Base-by-base conservation (phyloP, 2,113 vertebrate species). In the Esox niger region DNA sequence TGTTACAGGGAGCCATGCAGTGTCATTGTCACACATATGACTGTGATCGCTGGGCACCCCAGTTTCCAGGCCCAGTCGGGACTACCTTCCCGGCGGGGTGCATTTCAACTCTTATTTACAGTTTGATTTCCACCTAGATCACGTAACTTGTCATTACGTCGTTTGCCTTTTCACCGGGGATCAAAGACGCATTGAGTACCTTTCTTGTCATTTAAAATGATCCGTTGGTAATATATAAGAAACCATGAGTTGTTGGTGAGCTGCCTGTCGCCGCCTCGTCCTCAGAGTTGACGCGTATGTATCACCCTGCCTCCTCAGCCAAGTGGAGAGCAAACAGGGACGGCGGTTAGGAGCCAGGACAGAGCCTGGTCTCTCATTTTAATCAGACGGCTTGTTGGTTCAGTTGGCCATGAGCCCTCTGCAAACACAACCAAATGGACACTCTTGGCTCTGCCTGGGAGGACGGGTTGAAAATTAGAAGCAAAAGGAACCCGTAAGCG, bases 351-450 rank as follows among this genome's bases (percentile, higher is more conserved):
- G 70, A 75, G 76, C 84, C 82, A 78, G 73, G 81, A 82, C 76
- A 55, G 79, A 78, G 79, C 81, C 70, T 78, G 77, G 75, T 70
- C 81, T 90, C 86, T 86, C 80, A 81, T 82, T 90, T 88, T 88
- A 88, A 90, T 90, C 88, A 89, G 84, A 82, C 80, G 68, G 86
- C 82, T 86, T 91, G 88, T 91, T 91, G 88, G 84, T 89, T 91
- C 88, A 90, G 89, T 89, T 90, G 89, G 85, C 85, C 84, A 62
- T 79, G 81, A 80, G 87, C 84, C 75, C 76, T 88, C 83, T 13
- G 83, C 86, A 91, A 91, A 90, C 85, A 91, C 81, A 85, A 81
- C 88, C 90, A 91, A 89, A 89, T 91, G 88, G 90, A 83, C 83
- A 80, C 79, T 86, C 68, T 71, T 86, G 84, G 86, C 89, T 80